Evolutionary conservation across 2,888 invertebrate species (phyloP).

Genomic region (Aproaerema taeniolella): DNA sequence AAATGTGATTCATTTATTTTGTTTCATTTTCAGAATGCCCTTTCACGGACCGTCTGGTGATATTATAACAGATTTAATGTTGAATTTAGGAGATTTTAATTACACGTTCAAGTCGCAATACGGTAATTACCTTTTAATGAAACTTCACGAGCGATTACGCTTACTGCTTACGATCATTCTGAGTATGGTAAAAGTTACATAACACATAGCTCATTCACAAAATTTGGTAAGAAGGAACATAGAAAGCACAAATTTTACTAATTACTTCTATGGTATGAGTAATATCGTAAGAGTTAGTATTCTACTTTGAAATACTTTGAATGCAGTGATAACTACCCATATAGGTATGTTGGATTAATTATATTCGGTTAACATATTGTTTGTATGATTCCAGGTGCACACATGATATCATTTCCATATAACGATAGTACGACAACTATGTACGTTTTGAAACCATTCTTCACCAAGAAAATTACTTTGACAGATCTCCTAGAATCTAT

Average conservation of each 20-base stretch:
- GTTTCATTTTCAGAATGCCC: constrained; percentile 31
- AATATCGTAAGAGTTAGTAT: too few relatives aligned
- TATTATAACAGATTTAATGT: constrained; percentile 80
- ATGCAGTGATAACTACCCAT: not conserved
- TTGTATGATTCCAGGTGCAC: constrained; percentile 56
- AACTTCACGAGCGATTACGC: too few relatives aligned
- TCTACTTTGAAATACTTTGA: too few relatives aligned
- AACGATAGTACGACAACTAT: constrained; percentile 80
- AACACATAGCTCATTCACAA: too few relatives aligned
- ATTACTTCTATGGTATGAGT: too few relatives aligned
- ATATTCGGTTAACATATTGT: not conserved
- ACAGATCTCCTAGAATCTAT: constrained; percentile 64
- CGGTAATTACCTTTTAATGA: too few relatives aligned
- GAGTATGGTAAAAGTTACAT: too few relatives aligned
- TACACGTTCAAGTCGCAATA: constrained; percentile 38
- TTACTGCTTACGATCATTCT: too few relatives aligned
- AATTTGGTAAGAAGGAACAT: constrained; percentile 37
- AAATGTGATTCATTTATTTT: not conserved
- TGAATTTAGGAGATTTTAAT: constrained; percentile 60
- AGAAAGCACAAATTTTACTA: not conserved
- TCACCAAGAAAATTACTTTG: constrained; percentile 51
- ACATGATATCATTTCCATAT: constrained; percentile 84
- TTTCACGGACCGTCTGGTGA: constrained; percentile 62
- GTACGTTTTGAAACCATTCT: constrained; percentile 80
- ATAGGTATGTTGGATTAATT: not conserved